Percentiles rank a stretch among this genome's conserved stretches.
phyloP scores from a whole-genome alignment of 2,888 invertebrate genomes.

The Nymphalis polychloros region DNA sequence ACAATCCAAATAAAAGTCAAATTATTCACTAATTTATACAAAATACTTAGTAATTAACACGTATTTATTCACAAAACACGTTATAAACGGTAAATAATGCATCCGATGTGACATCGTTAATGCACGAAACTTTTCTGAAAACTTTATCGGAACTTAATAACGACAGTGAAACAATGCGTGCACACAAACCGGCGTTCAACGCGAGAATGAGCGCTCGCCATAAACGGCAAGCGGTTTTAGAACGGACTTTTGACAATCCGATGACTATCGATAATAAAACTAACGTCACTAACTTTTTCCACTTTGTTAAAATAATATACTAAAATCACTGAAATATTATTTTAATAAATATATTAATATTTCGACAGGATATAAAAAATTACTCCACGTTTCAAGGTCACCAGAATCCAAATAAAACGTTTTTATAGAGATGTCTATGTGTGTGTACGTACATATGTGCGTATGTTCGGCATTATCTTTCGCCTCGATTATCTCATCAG shows the following conservation, averaged over 20 bases:
- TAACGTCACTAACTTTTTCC: too few relatives aligned
- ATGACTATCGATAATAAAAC: neutral
- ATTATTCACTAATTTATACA: neutral
- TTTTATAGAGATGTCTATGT: too few relatives aligned
- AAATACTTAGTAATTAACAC: neutral
- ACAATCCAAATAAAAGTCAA: neutral
- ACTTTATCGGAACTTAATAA: neutral
- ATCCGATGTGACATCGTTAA: neutral
- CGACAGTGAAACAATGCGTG: neutral
- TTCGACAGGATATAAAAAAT: too few relatives aligned
- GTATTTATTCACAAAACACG: neutral
- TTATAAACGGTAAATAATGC: neutral
- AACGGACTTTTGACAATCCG: neutral
- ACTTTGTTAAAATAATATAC: too few relatives aligned
- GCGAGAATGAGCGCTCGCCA: neutral
- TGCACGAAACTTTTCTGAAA: neutral
- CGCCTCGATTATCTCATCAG: too few relatives aligned
- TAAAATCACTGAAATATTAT: too few relatives aligned
- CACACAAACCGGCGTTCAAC: neutral
- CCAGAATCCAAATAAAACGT: too few relatives aligned
- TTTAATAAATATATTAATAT: too few relatives aligned
- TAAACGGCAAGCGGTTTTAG: neutral
- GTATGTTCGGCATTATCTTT: too few relatives aligned
- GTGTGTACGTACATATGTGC: too few relatives aligned
- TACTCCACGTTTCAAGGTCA: too few relatives aligned